Base-by-base conservation (phyloP, 2,113 vertebrate genomes). In the Rhynchomys soricoides region DNA sequence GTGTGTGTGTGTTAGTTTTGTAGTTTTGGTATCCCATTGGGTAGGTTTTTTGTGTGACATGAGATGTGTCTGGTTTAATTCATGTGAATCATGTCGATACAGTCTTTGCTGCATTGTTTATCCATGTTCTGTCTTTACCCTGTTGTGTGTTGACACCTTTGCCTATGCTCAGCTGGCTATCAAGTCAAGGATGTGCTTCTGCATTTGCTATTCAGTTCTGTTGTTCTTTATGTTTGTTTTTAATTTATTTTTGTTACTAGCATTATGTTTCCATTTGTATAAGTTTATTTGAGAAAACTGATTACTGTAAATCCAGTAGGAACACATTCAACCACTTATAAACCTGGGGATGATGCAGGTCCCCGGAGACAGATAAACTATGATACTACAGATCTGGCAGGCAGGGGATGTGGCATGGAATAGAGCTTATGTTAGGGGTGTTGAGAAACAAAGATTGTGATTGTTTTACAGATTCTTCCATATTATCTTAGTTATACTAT, bases 361-460 rank as follows among this genome's bases (percentile, higher is more conserved):
- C 0, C 52, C 24, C 11, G 40, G 52, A 55, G 17, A 9, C 10
- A 57, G 37, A 57, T 21, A 82, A 10, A 6, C 52, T 82, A 13
- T 22, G 37, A 26, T 21, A 2, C 50, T 57, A 4, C 37, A 57
- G 21, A 82, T 57, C 5, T 5, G 2, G 21, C 1, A 81, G 22
- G 21, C 34, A 81, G 5, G 1, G 50, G 4, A 0, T 26, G 5
- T 82, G 12, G 1, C n/a, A 43, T 4, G 2, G 11, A 13, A 43
- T 17, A 43, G 55, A 83, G 12, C 22, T 59, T 83, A 62, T 83
- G 13, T 59, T 16, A 83, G 55, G 55, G 3, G 10, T 9, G 8
- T 8, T 83, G 37, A 59, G 7, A 59, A 83, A 29, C 6, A n/a
- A 43, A 13, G 22, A 17, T 59, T 83, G n/a, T 83, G 37, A 1